Percentiles rank a stretch among this genome's conserved stretches.
Evolutionary conservation across 2,797 vertebrate species (phyloP).

Genomic region (Oryzias dopingdopingensis): DNA sequence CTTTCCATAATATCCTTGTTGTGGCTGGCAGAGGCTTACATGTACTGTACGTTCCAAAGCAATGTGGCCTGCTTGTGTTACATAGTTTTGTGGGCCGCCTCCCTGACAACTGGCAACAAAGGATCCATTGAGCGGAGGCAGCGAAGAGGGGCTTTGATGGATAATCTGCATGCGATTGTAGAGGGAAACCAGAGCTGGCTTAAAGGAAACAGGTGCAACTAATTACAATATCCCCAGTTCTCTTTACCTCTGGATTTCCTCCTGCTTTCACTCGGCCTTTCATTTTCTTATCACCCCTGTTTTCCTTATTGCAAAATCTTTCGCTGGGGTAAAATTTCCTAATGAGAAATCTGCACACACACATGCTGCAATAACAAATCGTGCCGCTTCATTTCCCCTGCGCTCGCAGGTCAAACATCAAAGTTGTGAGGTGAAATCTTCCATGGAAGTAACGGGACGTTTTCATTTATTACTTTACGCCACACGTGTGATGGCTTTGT

Average conservation of each 20-base stretch:
- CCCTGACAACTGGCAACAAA: constrained; percentile 82
- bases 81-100: constrained; percentile 75
- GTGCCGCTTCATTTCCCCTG: constrained; percentile 33
- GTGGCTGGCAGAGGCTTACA: constrained; percentile 47
- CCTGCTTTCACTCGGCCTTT: constrained; percentile 43
- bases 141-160: constrained; percentile 78
- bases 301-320: constrained; percentile 56
- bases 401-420: constrained; percentile 64
- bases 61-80: constrained; percentile 71
- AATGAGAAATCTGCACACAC: constrained; percentile 33
- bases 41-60: constrained; percentile 67
- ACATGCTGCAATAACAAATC: constrained; percentile 41
- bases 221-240: constrained; percentile 79
- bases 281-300: constrained; percentile 57
- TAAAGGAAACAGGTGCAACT: constrained; percentile 87
- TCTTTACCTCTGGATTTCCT: constrained; percentile 69
- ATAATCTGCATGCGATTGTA: constrained; percentile 82
- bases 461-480: constrained; percentile 48
- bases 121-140: constrained; percentile 78
- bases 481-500: constrained; percentile 52
- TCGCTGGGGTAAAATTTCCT: constrained; percentile 51
- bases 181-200: constrained; percentile 79
- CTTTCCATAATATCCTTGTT: constrained; percentile 37
- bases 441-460: constrained; percentile 42
- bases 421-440: constrained; percentile 60